Percentiles rank a stretch among this genome's conserved stretches.
phyloP scores from a whole-genome alignment of 2,113 vertebrate species.

The Myodes glareolus region DNA sequence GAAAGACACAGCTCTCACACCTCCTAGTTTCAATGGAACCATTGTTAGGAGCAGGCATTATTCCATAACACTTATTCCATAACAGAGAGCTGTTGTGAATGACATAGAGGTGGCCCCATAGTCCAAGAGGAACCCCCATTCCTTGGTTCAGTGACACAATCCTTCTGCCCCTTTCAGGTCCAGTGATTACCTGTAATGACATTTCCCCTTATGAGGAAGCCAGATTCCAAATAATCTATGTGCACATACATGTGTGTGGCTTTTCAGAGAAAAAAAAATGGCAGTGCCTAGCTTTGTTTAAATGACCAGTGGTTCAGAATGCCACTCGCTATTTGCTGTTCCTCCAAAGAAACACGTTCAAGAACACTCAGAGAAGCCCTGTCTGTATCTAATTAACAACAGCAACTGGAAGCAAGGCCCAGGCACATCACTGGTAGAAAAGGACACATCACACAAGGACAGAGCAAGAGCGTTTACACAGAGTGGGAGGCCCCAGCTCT shows the following conservation, averaged over 20 bases:
- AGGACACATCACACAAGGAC: not conserved
- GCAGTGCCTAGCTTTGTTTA: not conserved
- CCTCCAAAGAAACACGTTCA: not conserved
- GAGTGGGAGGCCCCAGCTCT: not conserved
- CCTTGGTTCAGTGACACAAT: not conserved
- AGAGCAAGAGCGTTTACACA: not conserved
- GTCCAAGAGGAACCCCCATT: not conserved
- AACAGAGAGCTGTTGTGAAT: not conserved
- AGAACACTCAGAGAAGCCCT: not conserved
- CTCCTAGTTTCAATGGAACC: not conserved
- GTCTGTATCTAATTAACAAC: conserved; percentile 7
- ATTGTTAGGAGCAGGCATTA: not conserved
- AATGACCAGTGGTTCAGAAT: not conserved
- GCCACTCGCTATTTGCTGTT: not conserved
- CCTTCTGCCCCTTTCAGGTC: not conserved
- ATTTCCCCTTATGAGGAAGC: not conserved
- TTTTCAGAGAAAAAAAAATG: not conserved
- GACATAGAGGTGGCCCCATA: not conserved
- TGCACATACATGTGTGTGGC: not conserved
- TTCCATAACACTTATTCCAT: not conserved
- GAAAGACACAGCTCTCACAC: not conserved
- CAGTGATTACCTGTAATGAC: not conserved
- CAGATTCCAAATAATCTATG: not conserved
- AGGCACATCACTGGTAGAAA: not conserved
- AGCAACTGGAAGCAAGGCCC: not conserved